Evolutionary conservation across 1,140 invertebrate genomes (phyloP).

Genomic region (Phenacoccus solenopsis): DNA sequence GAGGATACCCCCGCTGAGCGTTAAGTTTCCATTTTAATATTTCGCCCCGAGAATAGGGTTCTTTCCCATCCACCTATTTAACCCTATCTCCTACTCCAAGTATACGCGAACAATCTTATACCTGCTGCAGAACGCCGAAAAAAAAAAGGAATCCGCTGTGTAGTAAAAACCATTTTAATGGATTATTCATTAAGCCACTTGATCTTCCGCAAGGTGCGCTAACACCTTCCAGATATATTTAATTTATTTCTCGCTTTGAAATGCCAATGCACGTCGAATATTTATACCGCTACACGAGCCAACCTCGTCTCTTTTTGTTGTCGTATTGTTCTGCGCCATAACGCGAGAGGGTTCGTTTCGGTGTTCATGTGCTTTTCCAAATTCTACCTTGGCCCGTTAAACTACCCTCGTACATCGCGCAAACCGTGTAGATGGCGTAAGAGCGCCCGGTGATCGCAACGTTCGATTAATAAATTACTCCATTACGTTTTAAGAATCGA

Average conservation of each 20-base stretch:
- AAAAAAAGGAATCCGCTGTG: background rate
- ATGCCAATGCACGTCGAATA: too few species aligned
- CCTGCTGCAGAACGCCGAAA: background rate
- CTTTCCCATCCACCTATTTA: background rate
- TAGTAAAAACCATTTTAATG: background rate
- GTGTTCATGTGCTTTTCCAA: too few species aligned
- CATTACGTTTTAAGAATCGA: too few species aligned
- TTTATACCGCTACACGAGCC: too few species aligned
- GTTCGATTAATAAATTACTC: too few species aligned
- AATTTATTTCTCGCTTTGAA: background rate
- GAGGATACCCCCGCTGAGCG: background rate
- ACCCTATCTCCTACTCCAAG: background rate
- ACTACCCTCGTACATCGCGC: too few species aligned
- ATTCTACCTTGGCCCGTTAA: too few species aligned
- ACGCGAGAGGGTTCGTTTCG: too few species aligned
- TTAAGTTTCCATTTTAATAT: conserved; percentile 7
- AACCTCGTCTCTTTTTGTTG: too few species aligned
- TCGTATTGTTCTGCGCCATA: too few species aligned
- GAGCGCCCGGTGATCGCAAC: too few species aligned
- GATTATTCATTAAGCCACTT: background rate
- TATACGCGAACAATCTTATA: background rate
- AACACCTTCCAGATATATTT: background rate
- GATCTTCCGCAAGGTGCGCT: background rate
- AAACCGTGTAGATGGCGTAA: too few species aligned
- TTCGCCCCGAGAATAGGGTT: background rate